Percentiles rank a stretch among this genome's conserved stretches.
Evolutionary conservation across 2,888 invertebrate genomes (phyloP).

Genomic region (Macrosoma leucophasiata): DNA sequence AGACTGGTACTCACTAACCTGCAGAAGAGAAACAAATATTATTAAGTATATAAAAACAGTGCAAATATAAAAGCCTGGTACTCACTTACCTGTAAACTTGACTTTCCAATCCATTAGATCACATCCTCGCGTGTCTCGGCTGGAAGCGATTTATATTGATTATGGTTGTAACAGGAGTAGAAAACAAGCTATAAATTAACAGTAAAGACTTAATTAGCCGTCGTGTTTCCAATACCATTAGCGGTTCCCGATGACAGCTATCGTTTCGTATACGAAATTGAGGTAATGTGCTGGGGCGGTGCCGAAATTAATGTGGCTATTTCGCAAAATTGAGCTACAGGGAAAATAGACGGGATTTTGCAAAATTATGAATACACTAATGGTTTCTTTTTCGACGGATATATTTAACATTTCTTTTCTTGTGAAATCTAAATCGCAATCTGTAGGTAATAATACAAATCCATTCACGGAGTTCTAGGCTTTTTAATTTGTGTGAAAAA

Average conservation of each 20-base stretch:
- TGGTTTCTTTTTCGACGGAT: conserved; percentile 2
- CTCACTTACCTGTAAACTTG: conserved; percentile 18
- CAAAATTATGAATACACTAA: too few species aligned
- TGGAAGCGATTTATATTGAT: conserved; percentile 69
- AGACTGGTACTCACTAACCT: too few species aligned
- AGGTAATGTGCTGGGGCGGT: conserved; percentile 52
- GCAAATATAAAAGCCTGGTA: too few species aligned
- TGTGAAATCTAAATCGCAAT: conserved; percentile 9
- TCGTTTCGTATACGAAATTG: conserved; percentile 50
- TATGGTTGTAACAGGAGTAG: conserved; percentile 55
- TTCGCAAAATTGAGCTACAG: conserved; percentile 32
- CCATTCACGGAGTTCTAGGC: too few species aligned
- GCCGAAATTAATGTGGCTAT: conserved; percentile 41
- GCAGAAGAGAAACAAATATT: too few species aligned
- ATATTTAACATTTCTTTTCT: conserved; percentile 10
- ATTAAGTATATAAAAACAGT: too few species aligned
- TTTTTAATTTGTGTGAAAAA: too few species aligned
- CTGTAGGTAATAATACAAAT: too few species aligned
- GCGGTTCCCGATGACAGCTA: conserved; percentile 57
- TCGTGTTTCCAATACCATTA: conserved; percentile 68
- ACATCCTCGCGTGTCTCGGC: conserved; percentile 63
- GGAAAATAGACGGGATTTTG: conserved; percentile 22
- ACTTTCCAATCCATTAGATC: conserved; percentile 59
- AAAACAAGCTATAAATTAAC: conserved; percentile 70
- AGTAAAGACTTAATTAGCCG: conserved; percentile 66